Evolutionary conservation across 64 coral and sea anemone genomes (phyloP).

Genomic region (Stichodactyla mertensii): DNA sequence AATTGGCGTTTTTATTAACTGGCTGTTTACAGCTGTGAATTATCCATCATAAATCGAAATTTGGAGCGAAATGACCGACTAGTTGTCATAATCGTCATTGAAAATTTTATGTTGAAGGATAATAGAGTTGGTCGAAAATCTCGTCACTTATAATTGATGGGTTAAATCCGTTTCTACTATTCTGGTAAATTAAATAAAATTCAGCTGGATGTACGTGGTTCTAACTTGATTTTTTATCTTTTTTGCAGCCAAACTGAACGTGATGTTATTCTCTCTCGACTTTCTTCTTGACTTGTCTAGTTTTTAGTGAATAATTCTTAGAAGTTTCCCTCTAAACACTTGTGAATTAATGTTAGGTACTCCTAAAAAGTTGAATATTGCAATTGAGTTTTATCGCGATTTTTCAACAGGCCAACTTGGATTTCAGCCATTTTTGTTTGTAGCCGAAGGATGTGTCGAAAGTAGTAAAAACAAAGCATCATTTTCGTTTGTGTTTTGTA

Average conservation of each 20-base stretch:
- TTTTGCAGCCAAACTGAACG: neutral
- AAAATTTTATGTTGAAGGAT: neutral
- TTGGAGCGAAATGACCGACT: neutral
- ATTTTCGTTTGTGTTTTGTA: neutral
- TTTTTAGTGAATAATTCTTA: neutral
- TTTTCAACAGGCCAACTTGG: neutral
- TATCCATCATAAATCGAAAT: neutral
- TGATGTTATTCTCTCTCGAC: neutral
- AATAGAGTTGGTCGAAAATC: neutral
- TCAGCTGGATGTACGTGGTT: neutral
- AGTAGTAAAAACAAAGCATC: neutral
- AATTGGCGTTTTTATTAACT: neutral
- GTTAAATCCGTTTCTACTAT: neutral
- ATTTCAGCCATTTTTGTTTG: neutral
- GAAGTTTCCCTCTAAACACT: neutral
- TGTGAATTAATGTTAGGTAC: neutral
- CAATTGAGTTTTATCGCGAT: neutral
- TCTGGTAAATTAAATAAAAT: neutral
- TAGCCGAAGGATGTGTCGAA: neutral
- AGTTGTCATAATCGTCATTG: neutral
- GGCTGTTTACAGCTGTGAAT: neutral
- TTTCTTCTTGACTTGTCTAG: neutral
- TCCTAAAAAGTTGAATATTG: neutral
- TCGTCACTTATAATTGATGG: neutral
- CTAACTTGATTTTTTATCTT: neutral